Conservation (phyloP, 2,797 vertebrate genomes). For the Dermochelys coriacea region DNA sequence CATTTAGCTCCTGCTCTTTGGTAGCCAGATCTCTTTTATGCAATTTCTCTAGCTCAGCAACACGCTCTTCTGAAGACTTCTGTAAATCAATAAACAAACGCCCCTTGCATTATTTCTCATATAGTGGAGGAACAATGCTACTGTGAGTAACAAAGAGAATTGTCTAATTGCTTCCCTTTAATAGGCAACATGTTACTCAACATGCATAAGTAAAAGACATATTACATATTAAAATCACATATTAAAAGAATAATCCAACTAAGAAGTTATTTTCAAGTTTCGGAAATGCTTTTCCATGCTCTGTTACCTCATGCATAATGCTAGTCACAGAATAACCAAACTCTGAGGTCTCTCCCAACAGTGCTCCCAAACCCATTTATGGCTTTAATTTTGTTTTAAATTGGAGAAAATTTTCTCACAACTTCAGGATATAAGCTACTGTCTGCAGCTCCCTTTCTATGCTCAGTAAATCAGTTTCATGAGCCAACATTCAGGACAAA, state of each 20-base stretch:
- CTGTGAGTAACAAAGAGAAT: not conserved
- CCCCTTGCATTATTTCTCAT: not conserved
- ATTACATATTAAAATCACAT: not conserved
- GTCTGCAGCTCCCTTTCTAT: not conserved
- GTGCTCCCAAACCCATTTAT: not conserved
- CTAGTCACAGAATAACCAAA: not conserved
- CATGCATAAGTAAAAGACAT: not conserved
- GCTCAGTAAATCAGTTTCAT: not conserved
- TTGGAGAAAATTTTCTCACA: not conserved
- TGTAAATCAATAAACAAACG: constrained; percentile 69
- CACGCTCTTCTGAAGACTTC: constrained; percentile 90
- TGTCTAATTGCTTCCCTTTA: not conserved
- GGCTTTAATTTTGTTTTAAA: not conserved
- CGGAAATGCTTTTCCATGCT: not conserved
- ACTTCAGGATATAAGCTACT: not conserved
- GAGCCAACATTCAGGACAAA: not conserved
- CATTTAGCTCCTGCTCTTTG: constrained; percentile 88
- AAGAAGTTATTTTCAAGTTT: not conserved
- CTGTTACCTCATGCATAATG: not conserved
- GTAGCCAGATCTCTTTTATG: constrained; percentile 86
- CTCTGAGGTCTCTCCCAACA: not conserved
- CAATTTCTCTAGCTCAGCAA: constrained; percentile 86
- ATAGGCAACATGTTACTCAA: not conserved
- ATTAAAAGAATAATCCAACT: not conserved
- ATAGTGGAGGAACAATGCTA: not conserved